Evolutionary conservation across 2,888 invertebrate species (phyloP).

Genomic region (Octodonta nipae): DNA sequence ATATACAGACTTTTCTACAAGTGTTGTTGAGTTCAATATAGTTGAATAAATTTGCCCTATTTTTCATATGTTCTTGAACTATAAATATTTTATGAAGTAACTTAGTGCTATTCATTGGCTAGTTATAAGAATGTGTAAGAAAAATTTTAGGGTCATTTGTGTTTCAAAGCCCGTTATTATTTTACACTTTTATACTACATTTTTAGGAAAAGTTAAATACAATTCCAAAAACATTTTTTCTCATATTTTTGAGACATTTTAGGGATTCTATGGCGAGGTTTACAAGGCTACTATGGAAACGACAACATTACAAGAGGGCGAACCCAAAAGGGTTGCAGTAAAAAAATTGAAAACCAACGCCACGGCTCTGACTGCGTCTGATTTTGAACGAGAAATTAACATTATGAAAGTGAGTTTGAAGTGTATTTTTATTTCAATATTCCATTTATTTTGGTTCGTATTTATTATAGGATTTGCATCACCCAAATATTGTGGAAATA

Average conservation of each 20-base stretch:
- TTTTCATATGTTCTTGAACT: too few species aligned
- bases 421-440: background rate
- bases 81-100: too few species aligned
- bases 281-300: conserved; percentile 60
- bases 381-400: conserved; percentile 72
- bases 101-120: too few species aligned
- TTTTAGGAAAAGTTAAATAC: too few species aligned
- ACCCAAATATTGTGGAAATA: conserved; percentile 79
- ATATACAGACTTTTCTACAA: too few species aligned
- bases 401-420: conserved; percentile 67
- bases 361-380: conserved; percentile 42
- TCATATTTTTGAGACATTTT: conserved; percentile 8
- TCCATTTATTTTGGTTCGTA: background rate
- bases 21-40: too few species aligned
- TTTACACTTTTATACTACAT: too few species aligned
- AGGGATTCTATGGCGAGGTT: conserved; percentile 81
- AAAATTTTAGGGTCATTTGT: too few species aligned
- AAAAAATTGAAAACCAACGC: conserved; percentile 49
- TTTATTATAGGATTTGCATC: conserved; percentile 53
- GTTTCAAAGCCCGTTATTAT: too few species aligned
- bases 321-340: conserved; percentile 49
- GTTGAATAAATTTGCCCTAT: too few species aligned
- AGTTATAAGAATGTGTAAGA: too few species aligned
- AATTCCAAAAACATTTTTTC: background rate
- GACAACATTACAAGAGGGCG: conserved; percentile 36